Percentiles rank a stretch among this genome's conserved stretches.
Evolutionary conservation across 2,888 invertebrate species (phyloP).

Genomic region (Hemistola chrysoprasaria): DNA sequence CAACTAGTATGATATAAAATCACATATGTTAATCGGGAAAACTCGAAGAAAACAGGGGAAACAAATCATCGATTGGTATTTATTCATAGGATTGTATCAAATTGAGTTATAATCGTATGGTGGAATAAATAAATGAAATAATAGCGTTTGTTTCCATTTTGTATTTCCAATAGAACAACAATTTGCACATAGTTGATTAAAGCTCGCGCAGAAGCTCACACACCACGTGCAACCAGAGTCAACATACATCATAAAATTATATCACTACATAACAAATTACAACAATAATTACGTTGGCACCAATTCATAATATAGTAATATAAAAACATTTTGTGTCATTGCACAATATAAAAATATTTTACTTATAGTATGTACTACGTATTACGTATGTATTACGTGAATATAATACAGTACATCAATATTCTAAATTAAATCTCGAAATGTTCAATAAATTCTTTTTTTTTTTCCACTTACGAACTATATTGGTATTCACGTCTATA

Average conservation of each 20-base stretch:
- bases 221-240: slow-evolving; percentile 65
- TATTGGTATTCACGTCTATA: slow-evolving; percentile 61
- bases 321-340: slow-evolving; percentile 73
- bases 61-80: no score
- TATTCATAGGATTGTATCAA: no score
- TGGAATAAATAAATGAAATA: slow-evolving; percentile 33
- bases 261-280: slow-evolving; percentile 81
- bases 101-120: no score
- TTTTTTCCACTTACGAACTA: slow-evolving; percentile 49
- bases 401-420: slow-evolving; percentile 60
- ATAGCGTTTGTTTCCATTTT: slow-evolving; percentile 60
- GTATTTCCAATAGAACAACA: slow-evolving; percentile 79
- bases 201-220: slow-evolving; percentile 52
- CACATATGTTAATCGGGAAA: no score
- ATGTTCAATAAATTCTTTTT: slow-evolving; percentile 69
- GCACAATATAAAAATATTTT: slow-evolving; percentile 80
- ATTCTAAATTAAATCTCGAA: slow-evolving; percentile 77
- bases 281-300: slow-evolving; percentile 81
- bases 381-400: no score
- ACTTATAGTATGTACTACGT: slow-evolving; percentile 68
- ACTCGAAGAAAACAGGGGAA: no score
- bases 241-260: slow-evolving; percentile 75
- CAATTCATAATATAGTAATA: slow-evolving; percentile 72
- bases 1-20: no score
- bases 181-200: slow-evolving; percentile 75